Conservation (phyloP, 2,113 vertebrate species). For the Oceanites oceanicus region DNA sequence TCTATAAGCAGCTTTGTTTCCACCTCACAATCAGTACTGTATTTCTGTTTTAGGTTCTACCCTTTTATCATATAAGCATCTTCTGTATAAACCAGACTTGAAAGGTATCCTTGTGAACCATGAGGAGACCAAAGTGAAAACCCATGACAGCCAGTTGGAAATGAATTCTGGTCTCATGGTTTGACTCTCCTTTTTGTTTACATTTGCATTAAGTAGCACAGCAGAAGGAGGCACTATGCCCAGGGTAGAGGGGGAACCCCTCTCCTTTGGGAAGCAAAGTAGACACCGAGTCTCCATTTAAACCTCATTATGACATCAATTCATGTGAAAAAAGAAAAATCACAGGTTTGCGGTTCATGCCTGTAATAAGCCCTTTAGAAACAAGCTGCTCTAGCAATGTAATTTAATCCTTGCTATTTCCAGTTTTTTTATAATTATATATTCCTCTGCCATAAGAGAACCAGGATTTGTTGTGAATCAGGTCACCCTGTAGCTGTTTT, state of each 20-base stretch:
- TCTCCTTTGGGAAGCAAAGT: slow-evolving; percentile 76
- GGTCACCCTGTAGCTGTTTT: slow-evolving; percentile 49
- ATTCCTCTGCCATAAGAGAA: slow-evolving; percentile 51
- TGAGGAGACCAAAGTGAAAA: slow-evolving; percentile 65
- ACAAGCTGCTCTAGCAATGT: slow-evolving; percentile 56
- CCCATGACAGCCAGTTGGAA: slow-evolving; percentile 67
- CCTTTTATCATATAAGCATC: slow-evolving; percentile 63
- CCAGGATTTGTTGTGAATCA: slow-evolving; percentile 56
- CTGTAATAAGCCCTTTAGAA: slow-evolving; percentile 83
- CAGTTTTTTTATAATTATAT: slow-evolving; percentile 62
- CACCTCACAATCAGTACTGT: slow-evolving; percentile 23
- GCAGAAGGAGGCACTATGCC: slow-evolving; percentile 72
- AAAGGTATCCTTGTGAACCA: slow-evolving; percentile 72
- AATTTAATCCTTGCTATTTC: slow-evolving; percentile 66
- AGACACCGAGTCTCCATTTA: slow-evolving; percentile 89
- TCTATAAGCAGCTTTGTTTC: slow-evolving; percentile 52
- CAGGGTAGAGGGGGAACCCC: slow-evolving; percentile 79
- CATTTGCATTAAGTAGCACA: slow-evolving; percentile 75
- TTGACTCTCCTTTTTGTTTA: slow-evolving; percentile 70
- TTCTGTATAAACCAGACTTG: slow-evolving; percentile 57
- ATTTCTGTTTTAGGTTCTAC: slow-evolving; percentile 28
- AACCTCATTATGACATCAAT: slow-evolving; percentile 87
- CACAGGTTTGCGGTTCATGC: slow-evolving; percentile 78
- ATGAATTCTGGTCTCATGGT: slow-evolving; percentile 67
- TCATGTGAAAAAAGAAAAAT: slow-evolving; percentile 81